phyloP scores from a whole-genome alignment of 2,797 vertebrate species.

The Karalla daura region DNA sequence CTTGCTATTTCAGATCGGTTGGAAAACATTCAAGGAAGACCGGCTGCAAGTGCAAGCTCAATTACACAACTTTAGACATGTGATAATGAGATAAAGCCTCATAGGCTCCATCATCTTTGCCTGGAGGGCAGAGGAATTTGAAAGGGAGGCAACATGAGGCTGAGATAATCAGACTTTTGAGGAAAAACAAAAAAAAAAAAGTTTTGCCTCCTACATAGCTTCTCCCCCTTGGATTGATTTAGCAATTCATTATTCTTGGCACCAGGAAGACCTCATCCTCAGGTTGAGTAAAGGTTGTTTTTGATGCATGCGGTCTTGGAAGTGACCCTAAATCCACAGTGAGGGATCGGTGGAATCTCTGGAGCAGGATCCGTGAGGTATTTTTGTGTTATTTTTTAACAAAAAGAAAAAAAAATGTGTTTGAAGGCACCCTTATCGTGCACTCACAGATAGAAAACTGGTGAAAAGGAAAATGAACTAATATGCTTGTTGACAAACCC shows the following conservation, averaged over 20 bases:
- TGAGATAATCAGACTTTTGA: neutral
- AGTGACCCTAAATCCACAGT: slow-evolving; percentile 15
- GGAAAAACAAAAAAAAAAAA: neutral
- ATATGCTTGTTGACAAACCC: neutral
- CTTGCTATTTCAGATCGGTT: too few species aligned
- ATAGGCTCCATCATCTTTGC: neutral
- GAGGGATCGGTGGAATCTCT: neutral
- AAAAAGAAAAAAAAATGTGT: neutral
- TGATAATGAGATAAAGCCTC: neutral
- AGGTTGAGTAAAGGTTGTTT: neutral
- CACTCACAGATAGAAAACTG: neutral
- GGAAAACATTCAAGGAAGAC: too few species aligned
- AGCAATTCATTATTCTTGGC: slow-evolving; percentile 20
- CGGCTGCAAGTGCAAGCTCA: too few species aligned
- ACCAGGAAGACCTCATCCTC: neutral
- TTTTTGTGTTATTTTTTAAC: neutral
- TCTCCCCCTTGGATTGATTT: neutral
- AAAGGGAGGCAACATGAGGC: neutral
- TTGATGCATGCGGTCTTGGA: neutral
- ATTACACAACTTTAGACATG: too few species aligned
- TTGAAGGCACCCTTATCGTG: neutral
- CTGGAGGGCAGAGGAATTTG: neutral
- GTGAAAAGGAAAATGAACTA: neutral
- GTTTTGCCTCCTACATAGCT: neutral
- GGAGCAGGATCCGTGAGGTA: slow-evolving; percentile 7